Conservation (phyloP, 2,113 vertebrate genomes). For the Brienomyrus longianalis region DNA sequence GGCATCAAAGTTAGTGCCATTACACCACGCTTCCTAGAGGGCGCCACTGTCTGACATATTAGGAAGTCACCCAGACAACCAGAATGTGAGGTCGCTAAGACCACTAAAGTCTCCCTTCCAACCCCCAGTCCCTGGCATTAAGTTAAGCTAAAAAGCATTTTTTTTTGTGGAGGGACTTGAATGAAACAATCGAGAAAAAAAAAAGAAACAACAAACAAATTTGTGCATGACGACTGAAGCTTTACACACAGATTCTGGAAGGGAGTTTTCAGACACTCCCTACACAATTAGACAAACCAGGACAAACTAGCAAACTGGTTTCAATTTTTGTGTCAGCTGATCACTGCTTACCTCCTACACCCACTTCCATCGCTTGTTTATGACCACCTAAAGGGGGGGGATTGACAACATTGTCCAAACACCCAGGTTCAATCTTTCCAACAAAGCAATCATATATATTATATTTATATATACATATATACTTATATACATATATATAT, state of each 20-base stretch:
- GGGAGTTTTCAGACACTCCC: background rate
- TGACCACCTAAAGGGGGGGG: background rate
- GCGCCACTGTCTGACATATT: background rate
- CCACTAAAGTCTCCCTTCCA: background rate
- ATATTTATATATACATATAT: background rate
- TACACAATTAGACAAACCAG: slow-evolving; percentile 1
- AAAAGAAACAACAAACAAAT: background rate
- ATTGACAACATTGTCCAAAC: slow-evolving; percentile 10
- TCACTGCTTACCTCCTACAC: slow-evolving; percentile 12
- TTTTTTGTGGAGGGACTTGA: background rate
- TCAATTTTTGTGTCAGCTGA: background rate
- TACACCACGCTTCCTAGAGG: background rate
- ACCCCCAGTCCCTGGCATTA: background rate
- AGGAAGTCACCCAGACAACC: background rate
- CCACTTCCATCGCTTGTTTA: slow-evolving; percentile 5
- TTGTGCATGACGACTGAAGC: slow-evolving; percentile 7
- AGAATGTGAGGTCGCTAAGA: background rate
- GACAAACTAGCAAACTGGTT: slow-evolving; percentile 7
- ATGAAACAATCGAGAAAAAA: background rate
- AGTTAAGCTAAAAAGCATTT: background rate
- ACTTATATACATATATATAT: background rate
- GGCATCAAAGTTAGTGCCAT: background rate
- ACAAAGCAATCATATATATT: background rate
- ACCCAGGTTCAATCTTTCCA: slow-evolving; percentile 2
- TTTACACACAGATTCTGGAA: slow-evolving; percentile 8